Evolutionary conservation across 2,113 vertebrate genomes (phyloP).

Genomic region (Thymallus thymallus): DNA sequence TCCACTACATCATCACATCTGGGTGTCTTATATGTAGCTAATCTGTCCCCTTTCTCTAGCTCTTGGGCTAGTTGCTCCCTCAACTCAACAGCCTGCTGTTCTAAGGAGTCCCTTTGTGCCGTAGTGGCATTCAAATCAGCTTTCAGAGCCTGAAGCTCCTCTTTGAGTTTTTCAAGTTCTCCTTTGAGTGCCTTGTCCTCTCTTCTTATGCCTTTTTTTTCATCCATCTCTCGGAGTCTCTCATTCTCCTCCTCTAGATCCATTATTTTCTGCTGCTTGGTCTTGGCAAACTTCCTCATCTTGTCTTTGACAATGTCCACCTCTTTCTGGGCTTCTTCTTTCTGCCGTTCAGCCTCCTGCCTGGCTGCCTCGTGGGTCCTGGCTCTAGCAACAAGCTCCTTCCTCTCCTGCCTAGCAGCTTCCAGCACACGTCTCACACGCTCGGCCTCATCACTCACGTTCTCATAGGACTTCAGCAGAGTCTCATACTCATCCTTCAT

Average conservation of each 20-base stretch:
- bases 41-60: constrained; percentile 47
- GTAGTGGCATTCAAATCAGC: constrained; percentile 47
- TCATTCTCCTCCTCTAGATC: constrained; percentile 96
- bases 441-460: constrained; percentile 89
- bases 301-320: constrained; percentile 89
- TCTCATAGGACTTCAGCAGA: constrained; percentile 93
- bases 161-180: constrained; percentile 55
- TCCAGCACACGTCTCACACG: constrained; percentile 85
- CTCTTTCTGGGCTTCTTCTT: constrained; percentile 82
- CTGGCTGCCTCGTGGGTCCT: constrained; percentile 74
- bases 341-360: constrained; percentile 78
- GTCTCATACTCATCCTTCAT: constrained; percentile 93
- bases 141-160: constrained; percentile 55
- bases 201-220: constrained; percentile 44
- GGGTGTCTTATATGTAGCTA: constrained; percentile 11
- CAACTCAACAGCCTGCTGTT: constrained; percentile 57
- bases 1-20: constrained; percentile 33
- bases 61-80: constrained; percentile 63
- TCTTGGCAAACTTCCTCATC: constrained; percentile 95
- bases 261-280: constrained; percentile 94
- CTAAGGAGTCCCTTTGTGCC: constrained; percentile 59
- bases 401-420: constrained; percentile 85
- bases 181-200: constrained; percentile 46
- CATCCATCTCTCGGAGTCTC: constrained; percentile 70
- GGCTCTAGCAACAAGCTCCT: constrained; percentile 78